These are phyloP conservation scores for Neodiprion lecontei DNA, from an alignment of 1,140 invertebrate species.

Conservation along the genomic window DNA sequence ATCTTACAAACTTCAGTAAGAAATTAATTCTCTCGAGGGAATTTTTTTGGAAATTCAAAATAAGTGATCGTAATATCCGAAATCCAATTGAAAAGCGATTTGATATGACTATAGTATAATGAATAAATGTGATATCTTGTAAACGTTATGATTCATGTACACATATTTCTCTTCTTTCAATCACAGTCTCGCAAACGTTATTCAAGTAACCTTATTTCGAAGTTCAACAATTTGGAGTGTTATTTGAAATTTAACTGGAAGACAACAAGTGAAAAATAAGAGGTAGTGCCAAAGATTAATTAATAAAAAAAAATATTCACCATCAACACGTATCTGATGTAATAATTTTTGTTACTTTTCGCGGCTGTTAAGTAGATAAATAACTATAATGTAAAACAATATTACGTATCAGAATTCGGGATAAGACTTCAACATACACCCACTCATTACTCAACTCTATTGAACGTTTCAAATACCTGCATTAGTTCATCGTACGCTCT, in stretches of 20 bases:
- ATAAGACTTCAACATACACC: too few species aligned
- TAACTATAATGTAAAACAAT: neutral
- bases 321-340: neutral
- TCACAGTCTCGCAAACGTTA: neutral
- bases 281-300: too few species aligned
- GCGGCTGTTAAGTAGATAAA: neutral
- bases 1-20: too few species aligned
- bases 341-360: neutral
- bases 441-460: neutral
- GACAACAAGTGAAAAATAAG: neutral
- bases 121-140: neutral
- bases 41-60: too few species aligned
- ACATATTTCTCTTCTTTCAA: neutral
- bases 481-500: neutral
- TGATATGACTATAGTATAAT: too few species aligned
- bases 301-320: neutral
- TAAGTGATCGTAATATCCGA: too few species aligned
- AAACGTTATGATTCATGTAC: neutral
- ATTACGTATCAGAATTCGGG: neutral
- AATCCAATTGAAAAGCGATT: too few species aligned
- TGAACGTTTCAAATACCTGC: neutral
- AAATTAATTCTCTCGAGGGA: too few species aligned
- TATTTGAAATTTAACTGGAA: conserved; percentile 1
- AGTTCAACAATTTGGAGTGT: neutral
- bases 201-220: neutral